Evolutionary conservation across 1,140 invertebrate genomes (phyloP).

Genomic region (Drosophila seguyi): DNA sequence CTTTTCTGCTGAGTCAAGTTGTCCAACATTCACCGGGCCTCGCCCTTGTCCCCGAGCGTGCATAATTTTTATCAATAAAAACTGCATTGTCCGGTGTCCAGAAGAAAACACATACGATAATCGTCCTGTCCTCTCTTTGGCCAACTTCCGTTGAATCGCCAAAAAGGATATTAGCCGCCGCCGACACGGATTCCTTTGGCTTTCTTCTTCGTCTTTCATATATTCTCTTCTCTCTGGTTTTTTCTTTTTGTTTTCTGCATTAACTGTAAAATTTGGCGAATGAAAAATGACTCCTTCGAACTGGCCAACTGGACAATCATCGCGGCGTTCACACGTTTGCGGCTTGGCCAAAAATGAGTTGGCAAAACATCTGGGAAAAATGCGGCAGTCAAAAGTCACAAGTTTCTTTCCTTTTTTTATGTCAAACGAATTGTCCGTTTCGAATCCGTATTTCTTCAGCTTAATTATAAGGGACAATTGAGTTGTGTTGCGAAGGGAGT

Average conservation of each 20-base stretch:
- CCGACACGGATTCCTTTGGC: background rate
- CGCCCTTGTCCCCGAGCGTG: slow-evolving; percentile 62
- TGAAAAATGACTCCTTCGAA: slow-evolving; percentile 54
- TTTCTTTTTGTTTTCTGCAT: slow-evolving; percentile 34
- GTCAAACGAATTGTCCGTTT: slow-evolving; percentile 32
- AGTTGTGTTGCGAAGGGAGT: background rate
- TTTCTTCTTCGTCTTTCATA: slow-evolving; percentile 2
- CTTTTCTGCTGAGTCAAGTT: slow-evolving; percentile 79
- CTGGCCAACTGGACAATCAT: slow-evolving; percentile 28
- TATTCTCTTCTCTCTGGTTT: background rate
- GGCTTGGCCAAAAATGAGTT: slow-evolving; percentile 39
- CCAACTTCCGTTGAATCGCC: slow-evolving; percentile 66
- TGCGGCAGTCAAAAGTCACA: slow-evolving; percentile 5
- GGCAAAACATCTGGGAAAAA: slow-evolving; percentile 43
- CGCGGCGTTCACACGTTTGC: slow-evolving; percentile 50
- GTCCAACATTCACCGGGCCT: slow-evolving; percentile 55
- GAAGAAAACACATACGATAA: slow-evolving; percentile 40
- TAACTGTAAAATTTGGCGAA: slow-evolving; percentile 78
- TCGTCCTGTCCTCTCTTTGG: slow-evolving; percentile 39
- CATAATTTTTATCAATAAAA: slow-evolving; percentile 82
- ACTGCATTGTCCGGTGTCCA: slow-evolving; percentile 37
- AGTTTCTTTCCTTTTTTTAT: slow-evolving; percentile 18
- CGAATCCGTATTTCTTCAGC: slow-evolving; percentile 15
- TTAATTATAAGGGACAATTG: background rate
- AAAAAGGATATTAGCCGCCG: slow-evolving; percentile 26